Conservation (phyloP, 2,113 vertebrate species). For the Galemys pyrenaicus region DNA sequence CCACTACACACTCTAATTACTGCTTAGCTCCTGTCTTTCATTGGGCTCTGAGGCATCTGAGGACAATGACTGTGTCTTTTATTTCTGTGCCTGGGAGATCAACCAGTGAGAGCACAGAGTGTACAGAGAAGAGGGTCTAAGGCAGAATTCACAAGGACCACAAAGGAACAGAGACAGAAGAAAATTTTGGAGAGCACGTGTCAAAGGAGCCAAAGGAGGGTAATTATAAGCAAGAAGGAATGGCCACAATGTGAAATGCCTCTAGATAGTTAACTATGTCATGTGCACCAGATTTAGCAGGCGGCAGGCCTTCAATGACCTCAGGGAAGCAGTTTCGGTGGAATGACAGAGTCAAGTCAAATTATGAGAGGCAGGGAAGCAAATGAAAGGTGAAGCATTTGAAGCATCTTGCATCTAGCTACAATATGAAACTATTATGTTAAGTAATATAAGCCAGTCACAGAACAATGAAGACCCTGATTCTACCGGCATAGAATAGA, state of each 20-base stretch:
- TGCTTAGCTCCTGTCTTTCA: not conserved
- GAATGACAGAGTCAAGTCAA: not conserved
- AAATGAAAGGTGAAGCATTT: not conserved
- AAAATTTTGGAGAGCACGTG: accelerated
- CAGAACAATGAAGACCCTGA: not conserved
- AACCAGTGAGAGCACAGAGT: not conserved
- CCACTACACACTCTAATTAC: accelerated
- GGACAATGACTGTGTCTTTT: not conserved
- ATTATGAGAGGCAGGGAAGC: not conserved
- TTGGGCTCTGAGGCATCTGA: not conserved
- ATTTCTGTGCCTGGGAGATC: not conserved
- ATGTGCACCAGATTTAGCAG: not conserved
- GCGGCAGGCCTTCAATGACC: not conserved
- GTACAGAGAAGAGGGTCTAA: not conserved
- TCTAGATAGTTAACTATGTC: not conserved
- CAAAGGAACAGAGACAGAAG: not conserved
- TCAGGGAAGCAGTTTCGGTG: not conserved
- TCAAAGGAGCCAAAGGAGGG: not conserved
- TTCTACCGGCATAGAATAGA: not conserved
- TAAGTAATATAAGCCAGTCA: not conserved
- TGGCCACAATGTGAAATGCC: not conserved
- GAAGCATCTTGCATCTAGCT: not conserved
- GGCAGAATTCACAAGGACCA: not conserved
- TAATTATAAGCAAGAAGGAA: not conserved
- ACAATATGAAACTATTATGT: not conserved